Evolutionary conservation across 1,140 invertebrate species (phyloP), one percentile per base, ranked within the genome.

Genomic region (Colletes gigas): DNA sequence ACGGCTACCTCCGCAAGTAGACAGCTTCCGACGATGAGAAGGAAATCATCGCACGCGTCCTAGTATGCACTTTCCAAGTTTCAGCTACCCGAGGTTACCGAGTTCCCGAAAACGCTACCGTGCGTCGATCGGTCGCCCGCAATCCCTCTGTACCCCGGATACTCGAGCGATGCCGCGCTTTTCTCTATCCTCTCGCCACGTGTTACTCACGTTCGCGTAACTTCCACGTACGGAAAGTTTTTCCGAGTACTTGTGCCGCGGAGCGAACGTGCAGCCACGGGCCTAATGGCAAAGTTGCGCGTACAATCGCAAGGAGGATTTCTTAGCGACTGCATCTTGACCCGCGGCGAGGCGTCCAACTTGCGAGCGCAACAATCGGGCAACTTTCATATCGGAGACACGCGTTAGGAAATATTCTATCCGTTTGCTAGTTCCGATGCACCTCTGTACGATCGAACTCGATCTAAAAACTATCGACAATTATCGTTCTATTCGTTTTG

Each of bases 1-100:
- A 88, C 86, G 83, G 81, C 86, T 88, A 88, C 80, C 83, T 74
- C 83, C 83, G 80, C 81, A 77, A 86, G 69, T 76, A 86, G 86
- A 88, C 82, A 82, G 86, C 77, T 74, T 87, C 83, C 77, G 85
- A 87, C 83, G 57, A 83, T 71, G 77, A 76, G 77, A 75, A 84
- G 82, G 78, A 84, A 87, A 83, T 81, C 69, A 86, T 83, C 76
- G 62, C 70, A 44, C 47, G 80, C 76, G 76, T 75, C 69, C 52
- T 63, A 78, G 30, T 71, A 69, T 82, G 41, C 79, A 70, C 59
- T 54, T 80, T 81, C 67, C 44, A 75, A 74, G 47, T 62, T 85
- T 63, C 47, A 55, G 70, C 30, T 30, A 30, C 30, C 30, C 30
- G 54, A 21, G 59, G 30, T 30, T 41, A n/a, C 50, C 39, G 62